Evolutionary conservation across 1,140 invertebrate species (phyloP).

Genomic region (Trichomalopsis sarcophagae): DNA sequence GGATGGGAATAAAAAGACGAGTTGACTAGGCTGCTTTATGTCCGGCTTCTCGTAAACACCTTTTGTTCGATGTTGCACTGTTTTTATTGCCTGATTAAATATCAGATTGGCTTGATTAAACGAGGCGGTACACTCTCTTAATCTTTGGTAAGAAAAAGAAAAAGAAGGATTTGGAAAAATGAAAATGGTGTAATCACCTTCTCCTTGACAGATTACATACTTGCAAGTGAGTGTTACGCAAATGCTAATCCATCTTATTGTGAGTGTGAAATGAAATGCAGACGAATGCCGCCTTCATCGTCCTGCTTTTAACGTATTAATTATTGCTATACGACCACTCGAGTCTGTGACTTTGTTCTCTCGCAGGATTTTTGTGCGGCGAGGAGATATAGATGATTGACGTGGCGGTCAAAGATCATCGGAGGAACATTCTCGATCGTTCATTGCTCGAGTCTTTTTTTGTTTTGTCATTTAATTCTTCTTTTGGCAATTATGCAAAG

Average conservation of each 20-base stretch:
- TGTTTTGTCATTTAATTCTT: conserved; percentile 10
- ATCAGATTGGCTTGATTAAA: too few species aligned
- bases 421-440: background rate
- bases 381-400: conserved; percentile 8
- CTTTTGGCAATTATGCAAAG: conserved; percentile 30
- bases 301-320: conserved; percentile 21
- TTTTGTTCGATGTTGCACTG: background rate
- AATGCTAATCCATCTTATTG: conserved; percentile 56
- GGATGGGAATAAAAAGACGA: background rate
- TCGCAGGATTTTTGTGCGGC: background rate
- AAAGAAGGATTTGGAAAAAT: too few species aligned
- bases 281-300: background rate
- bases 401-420: background rate
- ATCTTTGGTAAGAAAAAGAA: too few species aligned
- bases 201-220: background rate
- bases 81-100: background rate
- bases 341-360: background rate
- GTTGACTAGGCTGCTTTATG: background rate
- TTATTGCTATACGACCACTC: background rate
- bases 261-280: background rate
- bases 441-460: background rate
- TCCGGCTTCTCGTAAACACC: background rate
- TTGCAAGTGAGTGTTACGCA: conserved; percentile 31
- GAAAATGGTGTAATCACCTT: background rate
- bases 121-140: too few species aligned